Conservation (phyloP, 2,113 vertebrate genomes). For the Anarhynchus alexandrinus region DNA sequence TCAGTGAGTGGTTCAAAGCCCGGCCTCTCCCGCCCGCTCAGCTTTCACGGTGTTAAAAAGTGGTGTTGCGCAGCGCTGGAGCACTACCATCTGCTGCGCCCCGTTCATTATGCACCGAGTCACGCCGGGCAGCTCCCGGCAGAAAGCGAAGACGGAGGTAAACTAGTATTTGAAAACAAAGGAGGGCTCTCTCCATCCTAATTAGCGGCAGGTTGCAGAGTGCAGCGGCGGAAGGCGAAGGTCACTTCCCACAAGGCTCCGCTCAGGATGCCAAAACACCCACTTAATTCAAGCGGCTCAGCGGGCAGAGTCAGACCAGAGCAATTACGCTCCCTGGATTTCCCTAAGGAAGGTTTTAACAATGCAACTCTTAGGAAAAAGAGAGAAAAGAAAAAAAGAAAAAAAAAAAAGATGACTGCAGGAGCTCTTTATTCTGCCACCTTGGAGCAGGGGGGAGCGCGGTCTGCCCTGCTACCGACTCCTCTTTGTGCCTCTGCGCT, state of each 20-base stretch:
- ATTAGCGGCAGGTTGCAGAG: slow-evolving; percentile 68
- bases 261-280: slow-evolving; percentile 70
- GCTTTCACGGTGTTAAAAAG: not conserved
- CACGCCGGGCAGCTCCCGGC: slow-evolving; percentile 31
- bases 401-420: slow-evolving; percentile 19
- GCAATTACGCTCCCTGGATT: slow-evolving; percentile 71
- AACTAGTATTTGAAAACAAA: slow-evolving; percentile 61
- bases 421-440: slow-evolving; percentile 60
- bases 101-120: slow-evolving; percentile 23
- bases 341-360: slow-evolving; percentile 71
- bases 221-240: slow-evolving; percentile 58
- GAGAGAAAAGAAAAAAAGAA: not conserved
- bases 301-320: slow-evolving; percentile 60
- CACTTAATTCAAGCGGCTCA: slow-evolving; percentile 73
- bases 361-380: slow-evolving; percentile 27
- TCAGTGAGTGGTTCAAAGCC: not conserved
- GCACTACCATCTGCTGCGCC: not conserved
- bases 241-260: slow-evolving; percentile 71
- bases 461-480: not conserved
- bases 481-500: not conserved
- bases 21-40: not conserved
- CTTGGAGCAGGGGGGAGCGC: not conserved
- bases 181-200: slow-evolving; percentile 57
- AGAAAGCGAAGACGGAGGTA: slow-evolving; percentile 40
- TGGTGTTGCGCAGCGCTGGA: not conserved